Conservation (phyloP, 2,797 vertebrate species). For the Neosilurus mollespiculum region DNA sequence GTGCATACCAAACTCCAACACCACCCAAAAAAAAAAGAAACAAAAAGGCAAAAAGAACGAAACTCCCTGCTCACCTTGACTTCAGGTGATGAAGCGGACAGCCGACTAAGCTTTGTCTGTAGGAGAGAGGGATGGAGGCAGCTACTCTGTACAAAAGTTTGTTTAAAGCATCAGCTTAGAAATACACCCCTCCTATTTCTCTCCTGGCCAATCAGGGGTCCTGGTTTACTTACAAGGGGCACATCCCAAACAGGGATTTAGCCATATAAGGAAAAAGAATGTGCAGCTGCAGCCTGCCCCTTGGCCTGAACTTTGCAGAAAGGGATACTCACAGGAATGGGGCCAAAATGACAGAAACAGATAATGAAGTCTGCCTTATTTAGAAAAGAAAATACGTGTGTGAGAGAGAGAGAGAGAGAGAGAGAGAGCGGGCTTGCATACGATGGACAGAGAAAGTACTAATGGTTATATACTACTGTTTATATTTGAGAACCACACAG, state of each 20-base stretch:
- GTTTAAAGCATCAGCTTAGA: constrained; percentile 70
- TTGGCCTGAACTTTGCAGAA: constrained; percentile 34
- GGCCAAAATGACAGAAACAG: constrained; percentile 77
- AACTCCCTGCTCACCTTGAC: constrained; percentile 69
- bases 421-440: constrained; percentile 27
- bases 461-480: constrained; percentile 16
- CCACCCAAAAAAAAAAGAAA: neutral
- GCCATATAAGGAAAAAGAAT: constrained; percentile 88
- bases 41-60: constrained; percentile 15
- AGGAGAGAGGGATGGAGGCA: constrained; percentile 66
- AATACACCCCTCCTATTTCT: constrained; percentile 62
- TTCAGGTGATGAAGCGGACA: constrained; percentile 63
- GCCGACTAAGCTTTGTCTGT: constrained; percentile 63
- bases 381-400: constrained; percentile 65
- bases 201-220: constrained; percentile 66
- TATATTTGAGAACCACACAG: constrained; percentile 12
- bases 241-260: constrained; percentile 74
- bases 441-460: constrained; percentile 25
- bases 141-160: constrained; percentile 71
- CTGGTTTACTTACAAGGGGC: constrained; percentile 62
- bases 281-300: constrained; percentile 59
- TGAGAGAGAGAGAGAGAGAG: neutral
- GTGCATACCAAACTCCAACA: neutral
- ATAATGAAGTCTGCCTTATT: constrained; percentile 81
- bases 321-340: constrained; percentile 71